A percentile compares a stretch with the other conserved stretches of the same genome.
phyloP scores from a whole-genome alignment of 2,113 vertebrate genomes.

The human (Homo sapiens) region DNA sequence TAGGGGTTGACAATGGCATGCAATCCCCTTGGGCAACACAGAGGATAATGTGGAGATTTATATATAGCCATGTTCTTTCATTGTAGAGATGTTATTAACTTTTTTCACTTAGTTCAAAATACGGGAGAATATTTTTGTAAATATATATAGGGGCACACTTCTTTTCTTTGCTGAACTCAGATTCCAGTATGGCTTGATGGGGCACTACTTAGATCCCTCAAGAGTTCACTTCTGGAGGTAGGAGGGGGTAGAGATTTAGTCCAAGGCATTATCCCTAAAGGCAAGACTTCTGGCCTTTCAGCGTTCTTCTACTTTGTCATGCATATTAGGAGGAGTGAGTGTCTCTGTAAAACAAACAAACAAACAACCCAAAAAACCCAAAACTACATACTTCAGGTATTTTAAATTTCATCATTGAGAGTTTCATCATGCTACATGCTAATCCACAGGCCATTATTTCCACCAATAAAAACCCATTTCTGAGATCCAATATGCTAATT shows the following conservation, averaged over 20 bases:
- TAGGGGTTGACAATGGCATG: background rate
- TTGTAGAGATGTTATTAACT: background rate
- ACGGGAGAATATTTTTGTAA: background rate
- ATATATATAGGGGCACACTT: background rate
- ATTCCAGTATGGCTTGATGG: background rate
- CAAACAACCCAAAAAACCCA: background rate
- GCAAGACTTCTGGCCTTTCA: background rate
- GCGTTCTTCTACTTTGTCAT: background rate
- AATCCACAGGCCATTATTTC: background rate
- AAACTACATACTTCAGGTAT: background rate
- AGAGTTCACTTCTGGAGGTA: background rate
- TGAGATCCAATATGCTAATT: background rate
- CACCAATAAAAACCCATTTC: background rate
- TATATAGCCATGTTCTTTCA: background rate
- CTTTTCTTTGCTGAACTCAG: background rate
- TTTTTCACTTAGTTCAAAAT: background rate
- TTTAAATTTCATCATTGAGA: background rate
- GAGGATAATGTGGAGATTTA: background rate
- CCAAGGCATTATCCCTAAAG: background rate
- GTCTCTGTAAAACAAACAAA: background rate
- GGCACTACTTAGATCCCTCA: background rate
- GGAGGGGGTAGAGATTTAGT: background rate
- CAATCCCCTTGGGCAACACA: background rate
- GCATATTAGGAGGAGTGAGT: background rate
- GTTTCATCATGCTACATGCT: background rate